A percentile compares a stretch with the other conserved stretches of the same genome.
Conservation (phyloP, 2,888 invertebrate species). For the Apamea crenata region DNA sequence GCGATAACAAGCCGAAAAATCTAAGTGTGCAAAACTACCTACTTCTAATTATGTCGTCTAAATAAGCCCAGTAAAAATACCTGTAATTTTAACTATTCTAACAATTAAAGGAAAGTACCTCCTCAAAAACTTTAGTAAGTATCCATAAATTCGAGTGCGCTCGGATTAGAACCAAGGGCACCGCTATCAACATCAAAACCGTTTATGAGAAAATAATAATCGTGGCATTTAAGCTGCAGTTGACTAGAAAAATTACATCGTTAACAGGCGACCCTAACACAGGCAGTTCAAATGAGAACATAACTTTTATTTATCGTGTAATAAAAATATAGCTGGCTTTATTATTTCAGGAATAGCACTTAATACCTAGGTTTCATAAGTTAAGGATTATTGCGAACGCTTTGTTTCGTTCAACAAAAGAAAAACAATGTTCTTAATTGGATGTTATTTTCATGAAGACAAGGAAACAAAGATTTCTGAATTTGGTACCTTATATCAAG, state of each 20-base stretch:
- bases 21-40: neutral
- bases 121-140: neutral
- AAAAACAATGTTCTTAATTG: constrained; percentile 8
- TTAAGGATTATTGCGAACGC: neutral
- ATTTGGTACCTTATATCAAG: neutral
- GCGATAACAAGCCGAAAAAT: neutral
- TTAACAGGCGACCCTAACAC: constrained; percentile 11
- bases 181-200: constrained; percentile 1
- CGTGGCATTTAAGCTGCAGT: constrained; percentile 17
- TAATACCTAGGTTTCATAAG: constrained; percentile 6
- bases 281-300: constrained; percentile 7
- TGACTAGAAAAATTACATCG: constrained; percentile 13
- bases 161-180: neutral
- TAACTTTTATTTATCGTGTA: constrained; percentile 23
- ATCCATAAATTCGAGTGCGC: neutral
- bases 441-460: neutral
- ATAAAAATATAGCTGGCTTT: constrained; percentile 23
- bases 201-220: constrained; percentile 26
- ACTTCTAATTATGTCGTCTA: too few species aligned
- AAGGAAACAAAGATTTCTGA: neutral
- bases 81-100: neutral
- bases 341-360: neutral
- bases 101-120: constrained; percentile 7
- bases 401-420: constrained; percentile 12
- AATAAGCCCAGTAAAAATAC: neutral